Percentiles rank a stretch among this genome's conserved stretches.
Conservation (phyloP, 2,888 invertebrate species). For the Platycheirus rosarum region DNA sequence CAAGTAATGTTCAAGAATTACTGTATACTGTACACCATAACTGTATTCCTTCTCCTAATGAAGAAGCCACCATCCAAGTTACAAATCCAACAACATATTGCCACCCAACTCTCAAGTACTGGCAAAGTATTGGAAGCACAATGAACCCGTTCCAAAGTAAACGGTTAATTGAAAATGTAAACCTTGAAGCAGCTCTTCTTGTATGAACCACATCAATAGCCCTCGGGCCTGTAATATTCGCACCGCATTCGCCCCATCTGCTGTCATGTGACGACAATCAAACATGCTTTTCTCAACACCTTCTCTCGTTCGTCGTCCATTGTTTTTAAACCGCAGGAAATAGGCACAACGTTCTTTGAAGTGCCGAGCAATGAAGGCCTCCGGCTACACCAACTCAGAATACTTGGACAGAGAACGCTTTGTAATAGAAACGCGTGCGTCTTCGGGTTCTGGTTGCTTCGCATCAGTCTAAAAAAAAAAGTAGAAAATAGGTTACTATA, state of each 20-base stretch:
- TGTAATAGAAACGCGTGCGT: conserved; percentile 23
- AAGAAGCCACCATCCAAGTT: too few relatives aligned
- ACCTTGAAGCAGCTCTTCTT: conserved; percentile 53
- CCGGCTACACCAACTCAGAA: conserved; percentile 31
- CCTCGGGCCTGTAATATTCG: conserved; percentile 43
- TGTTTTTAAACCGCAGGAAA: conserved; percentile 41
- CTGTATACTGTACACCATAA: too few relatives aligned
- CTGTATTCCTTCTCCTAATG: too few relatives aligned
- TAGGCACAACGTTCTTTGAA: conserved; percentile 62
- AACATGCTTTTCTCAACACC: conserved; percentile 35
- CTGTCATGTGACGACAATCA: conserved; percentile 29
- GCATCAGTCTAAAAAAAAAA: conserved; percentile 8
- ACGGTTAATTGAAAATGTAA: conserved; percentile 64
- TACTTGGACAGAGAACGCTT: conserved; percentile 39
- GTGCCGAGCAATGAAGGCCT: conserved; percentile 57
- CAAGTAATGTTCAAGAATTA: too few relatives aligned
- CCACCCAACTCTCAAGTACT: too few relatives aligned
- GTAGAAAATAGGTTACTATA: conserved; percentile 50
- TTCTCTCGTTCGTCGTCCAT: conserved; percentile 37
- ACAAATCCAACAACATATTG: too few relatives aligned
- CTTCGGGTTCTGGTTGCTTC: conserved; percentile 6
- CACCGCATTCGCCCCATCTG: conserved; percentile 38
- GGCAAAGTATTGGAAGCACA: too few relatives aligned
- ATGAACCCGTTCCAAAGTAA: conserved; percentile 60
- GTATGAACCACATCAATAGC: conserved; percentile 44